A percentile compares a stretch with the other conserved stretches of the same genome.
These are phyloP conservation scores for Spongia lamella DNA, from an alignment of 37 sponge, comb jelly and placozoan species.

Conservation along the genomic window DNA sequence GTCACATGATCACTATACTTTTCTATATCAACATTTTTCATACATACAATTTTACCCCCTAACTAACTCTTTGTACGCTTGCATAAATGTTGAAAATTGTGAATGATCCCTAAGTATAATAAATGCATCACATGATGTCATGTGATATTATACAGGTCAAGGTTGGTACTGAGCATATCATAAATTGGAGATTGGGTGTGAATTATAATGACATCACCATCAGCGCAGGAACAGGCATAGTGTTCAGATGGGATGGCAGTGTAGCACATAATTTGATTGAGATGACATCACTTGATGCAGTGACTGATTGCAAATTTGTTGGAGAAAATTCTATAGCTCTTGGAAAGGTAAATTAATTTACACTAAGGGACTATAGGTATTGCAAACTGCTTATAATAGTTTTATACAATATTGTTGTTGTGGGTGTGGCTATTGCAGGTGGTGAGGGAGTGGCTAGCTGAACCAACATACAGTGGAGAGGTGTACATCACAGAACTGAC, in stretches of 20 bases:
- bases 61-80: too few relatives aligned
- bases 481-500: conserved; percentile 55
- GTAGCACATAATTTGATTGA: conserved; percentile 57
- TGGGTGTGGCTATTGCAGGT: conserved; percentile 18
- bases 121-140: neutral
- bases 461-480: conserved; percentile 35
- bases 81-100: too few relatives aligned
- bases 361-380: neutral
- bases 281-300: conserved; percentile 24
- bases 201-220: conserved; percentile 56
- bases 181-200: conserved; percentile 49
- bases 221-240: conserved; percentile 46
- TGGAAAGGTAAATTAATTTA: neutral
- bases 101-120: too few relatives aligned
- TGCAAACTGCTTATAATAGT: neutral
- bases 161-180: conserved; percentile 40
- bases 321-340: neutral
- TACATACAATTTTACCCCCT: too few relatives aligned
- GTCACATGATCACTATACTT: too few relatives aligned
- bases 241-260: conserved; percentile 58
- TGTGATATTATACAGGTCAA: conserved; percentile 33
- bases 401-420: too few relatives aligned
- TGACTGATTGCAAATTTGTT: conserved; percentile 13
- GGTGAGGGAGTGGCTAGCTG: conserved; percentile 35
- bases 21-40: too few relatives aligned